A percentile compares a stretch with the other conserved stretches of the same genome.
Evolutionary conservation across 2,888 invertebrate species (phyloP).

Genomic region (Epirrita christyi): DNA sequence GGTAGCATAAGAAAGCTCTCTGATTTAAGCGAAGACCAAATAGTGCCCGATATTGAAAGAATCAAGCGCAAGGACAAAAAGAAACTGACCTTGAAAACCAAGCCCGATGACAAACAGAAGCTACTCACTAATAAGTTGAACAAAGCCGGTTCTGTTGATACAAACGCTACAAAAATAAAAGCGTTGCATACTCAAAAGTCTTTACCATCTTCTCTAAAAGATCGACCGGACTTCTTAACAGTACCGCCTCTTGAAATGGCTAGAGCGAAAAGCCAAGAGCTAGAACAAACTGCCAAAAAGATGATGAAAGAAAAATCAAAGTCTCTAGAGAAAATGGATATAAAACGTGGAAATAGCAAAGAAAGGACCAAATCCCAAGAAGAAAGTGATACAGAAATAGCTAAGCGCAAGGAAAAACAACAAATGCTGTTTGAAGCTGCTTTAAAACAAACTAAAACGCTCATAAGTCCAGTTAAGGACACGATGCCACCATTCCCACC

Average conservation of each 20-base stretch:
- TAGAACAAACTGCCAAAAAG: constrained; percentile 79
- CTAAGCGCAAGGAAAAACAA: constrained; percentile 89
- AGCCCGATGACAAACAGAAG: constrained; percentile 76
- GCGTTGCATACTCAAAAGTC: constrained; percentile 82
- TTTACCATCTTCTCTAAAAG: constrained; percentile 80
- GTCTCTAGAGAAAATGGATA: constrained; percentile 87
- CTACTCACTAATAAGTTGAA: constrained; percentile 66
- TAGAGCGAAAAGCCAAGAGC: constrained; percentile 86
- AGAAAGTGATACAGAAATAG: constrained; percentile 89
- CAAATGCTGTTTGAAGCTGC: constrained; percentile 91
- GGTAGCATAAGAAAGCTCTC: constrained; percentile 81
- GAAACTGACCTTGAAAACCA: constrained; percentile 73
- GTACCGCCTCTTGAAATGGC: constrained; percentile 84
- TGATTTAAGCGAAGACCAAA: constrained; percentile 81
- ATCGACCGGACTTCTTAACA: constrained; percentile 79
- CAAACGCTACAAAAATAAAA: constrained; percentile 76
- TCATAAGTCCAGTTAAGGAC: constrained; percentile 90
- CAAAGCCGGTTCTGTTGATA: constrained; percentile 79
- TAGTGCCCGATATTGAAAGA: constrained; percentile 79
- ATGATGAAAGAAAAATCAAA: constrained; percentile 88
- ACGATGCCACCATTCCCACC: constrained; percentile 89
- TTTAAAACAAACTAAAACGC: constrained; percentile 89
- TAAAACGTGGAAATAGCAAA: constrained; percentile 83
- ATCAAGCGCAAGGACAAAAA: constrained; percentile 80
- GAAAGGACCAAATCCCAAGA: constrained; percentile 90